Conservation (phyloP, 37 sponge, comb jelly and placozoan species). For the Oscarella lobularis region DNA sequence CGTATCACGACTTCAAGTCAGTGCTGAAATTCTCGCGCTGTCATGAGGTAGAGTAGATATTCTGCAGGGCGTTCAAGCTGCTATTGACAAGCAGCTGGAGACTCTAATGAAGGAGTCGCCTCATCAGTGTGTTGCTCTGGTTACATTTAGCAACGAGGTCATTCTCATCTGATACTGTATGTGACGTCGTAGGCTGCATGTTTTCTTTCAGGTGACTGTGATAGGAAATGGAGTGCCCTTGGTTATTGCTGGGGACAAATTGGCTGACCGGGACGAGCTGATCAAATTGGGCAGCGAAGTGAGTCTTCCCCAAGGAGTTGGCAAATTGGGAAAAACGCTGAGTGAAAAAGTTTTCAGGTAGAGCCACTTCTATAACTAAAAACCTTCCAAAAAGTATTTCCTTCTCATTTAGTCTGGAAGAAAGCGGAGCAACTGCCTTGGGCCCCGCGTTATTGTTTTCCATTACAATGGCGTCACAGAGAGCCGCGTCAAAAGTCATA, state of each 20-base stretch:
- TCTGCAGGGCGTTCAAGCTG: constrained; percentile 71
- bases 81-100: constrained; percentile 63
- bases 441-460: constrained; percentile 66
- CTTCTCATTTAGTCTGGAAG: constrained; percentile 49
- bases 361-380: too few relatives aligned
- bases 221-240: constrained; percentile 58
- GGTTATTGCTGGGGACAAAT: constrained; percentile 74
- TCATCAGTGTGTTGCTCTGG: constrained; percentile 32
- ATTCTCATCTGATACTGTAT: not conserved
- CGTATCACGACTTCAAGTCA: constrained; percentile 36
- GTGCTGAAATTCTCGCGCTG: not conserved
- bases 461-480: constrained; percentile 44
- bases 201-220: constrained; percentile 37
- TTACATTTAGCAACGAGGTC: constrained; percentile 79
- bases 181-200: not conserved
- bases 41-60: constrained; percentile 2
- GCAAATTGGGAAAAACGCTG: constrained; percentile 26
- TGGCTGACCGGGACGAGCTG: constrained; percentile 30
- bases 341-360: constrained; percentile 62
- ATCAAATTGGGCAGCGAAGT: constrained; percentile 39
- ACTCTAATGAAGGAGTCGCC: constrained; percentile 31
- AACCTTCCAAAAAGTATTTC: too few relatives aligned
- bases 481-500: constrained; percentile 68
- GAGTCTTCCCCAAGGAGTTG: constrained; percentile 41
- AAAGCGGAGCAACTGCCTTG: constrained; percentile 72